Evolutionary conservation across 1,140 invertebrate species (phyloP).

Genomic region (Zaprionus gabonicus): DNA sequence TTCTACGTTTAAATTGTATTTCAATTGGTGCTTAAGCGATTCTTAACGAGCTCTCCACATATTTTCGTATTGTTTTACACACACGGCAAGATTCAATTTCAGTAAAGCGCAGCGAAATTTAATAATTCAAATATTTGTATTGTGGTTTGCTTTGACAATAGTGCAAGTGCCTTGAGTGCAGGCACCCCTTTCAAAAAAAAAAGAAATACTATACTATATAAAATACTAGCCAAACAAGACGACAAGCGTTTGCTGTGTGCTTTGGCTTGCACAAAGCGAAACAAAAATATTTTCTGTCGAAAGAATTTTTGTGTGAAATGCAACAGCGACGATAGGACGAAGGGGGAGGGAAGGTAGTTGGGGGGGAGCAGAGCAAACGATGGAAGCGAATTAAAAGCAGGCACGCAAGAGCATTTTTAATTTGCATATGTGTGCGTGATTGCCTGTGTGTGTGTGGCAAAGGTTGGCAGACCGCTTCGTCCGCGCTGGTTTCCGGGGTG

Average conservation of each 20-base stretch:
- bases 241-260: conserved; percentile 19
- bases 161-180: background rate
- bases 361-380: background rate
- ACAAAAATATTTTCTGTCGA: conserved; percentile 39
- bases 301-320: conserved; percentile 41
- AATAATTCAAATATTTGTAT: conserved; percentile 32
- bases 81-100: background rate
- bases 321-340: conserved; percentile 43
- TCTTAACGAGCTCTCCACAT: background rate
- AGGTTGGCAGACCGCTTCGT: conserved; percentile 57
- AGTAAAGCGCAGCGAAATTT: conserved; percentile 48
- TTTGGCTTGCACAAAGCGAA: conserved; percentile 45
- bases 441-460: conserved; percentile 21
- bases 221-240: conserved; percentile 1
- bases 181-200: background rate
- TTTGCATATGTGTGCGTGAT: conserved; percentile 31
- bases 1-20: background rate
- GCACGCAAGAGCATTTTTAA: conserved; percentile 45
- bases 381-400: conserved; percentile 29
- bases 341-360: no score
- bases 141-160: background rate
- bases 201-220: background rate
- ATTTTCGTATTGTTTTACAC: background rate
- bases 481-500: conserved; percentile 32
- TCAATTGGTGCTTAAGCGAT: conserved; percentile 3